These are phyloP conservation scores for Syngnathus floridae DNA, from an alignment of 2,113 vertebrate genomes.

Conservation along the genomic window DNA sequence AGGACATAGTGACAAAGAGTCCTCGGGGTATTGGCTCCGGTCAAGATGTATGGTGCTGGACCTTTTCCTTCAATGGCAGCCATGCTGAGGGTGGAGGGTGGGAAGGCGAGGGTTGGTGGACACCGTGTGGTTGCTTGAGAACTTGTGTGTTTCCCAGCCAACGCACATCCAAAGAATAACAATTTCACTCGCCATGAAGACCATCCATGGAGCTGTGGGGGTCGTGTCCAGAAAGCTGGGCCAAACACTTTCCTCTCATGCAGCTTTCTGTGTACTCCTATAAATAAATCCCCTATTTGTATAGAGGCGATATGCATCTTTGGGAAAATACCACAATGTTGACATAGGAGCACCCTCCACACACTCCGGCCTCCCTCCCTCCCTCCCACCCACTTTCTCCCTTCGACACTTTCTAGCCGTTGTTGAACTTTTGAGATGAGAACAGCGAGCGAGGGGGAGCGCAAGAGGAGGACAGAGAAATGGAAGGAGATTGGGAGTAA, in stretches of 20 bases:
- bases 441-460: constrained; percentile 31
- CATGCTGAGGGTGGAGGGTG: constrained; percentile 53
- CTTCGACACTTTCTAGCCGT: constrained; percentile 51
- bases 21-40: constrained; percentile 50
- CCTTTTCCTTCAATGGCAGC: constrained; percentile 58
- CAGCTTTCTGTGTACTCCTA: constrained; percentile 65
- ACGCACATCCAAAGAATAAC: constrained; percentile 71
- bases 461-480: constrained; percentile 40
- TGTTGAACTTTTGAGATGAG: constrained; percentile 61
- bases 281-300: constrained; percentile 75
- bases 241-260: constrained; percentile 64
- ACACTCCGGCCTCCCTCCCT: constrained; percentile 31
- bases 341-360: constrained; percentile 65
- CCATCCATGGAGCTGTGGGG: constrained; percentile 61
- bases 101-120: neutral
- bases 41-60: constrained; percentile 53
- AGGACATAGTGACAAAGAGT: constrained; percentile 40
- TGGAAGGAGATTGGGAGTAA: constrained; percentile 57
- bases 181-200: constrained; percentile 69
- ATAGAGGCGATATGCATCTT: constrained; percentile 75
- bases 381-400: constrained; percentile 30
- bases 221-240: constrained; percentile 52
- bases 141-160: constrained; percentile 71
- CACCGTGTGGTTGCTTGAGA: constrained; percentile 69
- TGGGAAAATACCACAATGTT: constrained; percentile 77